phyloP scores from a whole-genome alignment of 2,113 vertebrate species.

The Cacatua alba region DNA sequence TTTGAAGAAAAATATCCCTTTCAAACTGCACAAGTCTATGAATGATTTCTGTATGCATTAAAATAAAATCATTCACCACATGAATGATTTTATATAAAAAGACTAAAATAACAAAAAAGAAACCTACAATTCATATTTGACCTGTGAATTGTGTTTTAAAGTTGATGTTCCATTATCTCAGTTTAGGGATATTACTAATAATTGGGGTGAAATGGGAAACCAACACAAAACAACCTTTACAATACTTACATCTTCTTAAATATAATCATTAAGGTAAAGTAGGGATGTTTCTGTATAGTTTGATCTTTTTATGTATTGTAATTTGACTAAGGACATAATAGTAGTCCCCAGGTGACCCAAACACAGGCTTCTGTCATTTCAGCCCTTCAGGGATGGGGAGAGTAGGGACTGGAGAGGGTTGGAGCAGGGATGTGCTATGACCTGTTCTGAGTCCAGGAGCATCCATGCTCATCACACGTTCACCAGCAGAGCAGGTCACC shows the following conservation, averaged over 20 bases:
- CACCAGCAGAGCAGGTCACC: not conserved
- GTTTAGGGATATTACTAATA: not conserved
- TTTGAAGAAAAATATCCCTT: not conserved
- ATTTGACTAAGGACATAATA: not conserved
- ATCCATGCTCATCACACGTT: fast-evolving
- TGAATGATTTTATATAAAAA: not conserved
- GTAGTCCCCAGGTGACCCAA: not conserved
- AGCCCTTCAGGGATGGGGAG: not conserved
- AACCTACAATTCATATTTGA: not conserved
- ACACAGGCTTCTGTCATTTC: not conserved
- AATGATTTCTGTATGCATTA: not conserved
- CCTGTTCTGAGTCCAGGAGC: not conserved
- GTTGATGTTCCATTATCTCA: not conserved
- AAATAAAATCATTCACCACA: not conserved
- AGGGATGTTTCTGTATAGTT: not conserved
- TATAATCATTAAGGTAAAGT: not conserved
- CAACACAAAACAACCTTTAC: not conserved
- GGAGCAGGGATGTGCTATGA: not conserved
- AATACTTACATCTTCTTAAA: not conserved
- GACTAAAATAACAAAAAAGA: not conserved
- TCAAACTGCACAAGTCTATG: not conserved
- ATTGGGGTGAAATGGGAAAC: not conserved
- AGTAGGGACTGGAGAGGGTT: not conserved
- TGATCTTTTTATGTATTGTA: not conserved
- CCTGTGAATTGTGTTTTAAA: not conserved